phyloP scores from a whole-genome alignment of 2,113 vertebrate species.

The Gnathonemus longibarbis region DNA sequence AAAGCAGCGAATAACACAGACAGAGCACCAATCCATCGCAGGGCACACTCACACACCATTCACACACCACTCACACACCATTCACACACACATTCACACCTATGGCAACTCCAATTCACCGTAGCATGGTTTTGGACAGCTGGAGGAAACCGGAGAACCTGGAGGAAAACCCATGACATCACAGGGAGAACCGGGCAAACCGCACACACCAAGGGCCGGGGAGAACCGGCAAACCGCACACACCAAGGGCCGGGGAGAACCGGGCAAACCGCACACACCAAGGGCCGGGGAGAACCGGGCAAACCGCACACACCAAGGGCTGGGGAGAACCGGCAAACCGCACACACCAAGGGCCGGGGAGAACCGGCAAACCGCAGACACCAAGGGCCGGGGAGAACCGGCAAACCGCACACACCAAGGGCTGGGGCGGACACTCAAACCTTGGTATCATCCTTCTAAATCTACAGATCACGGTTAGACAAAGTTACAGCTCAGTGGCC shows the following conservation, averaged over 20 bases:
- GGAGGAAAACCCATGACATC: neutral
- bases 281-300: neutral
- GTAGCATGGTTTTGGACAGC: neutral
- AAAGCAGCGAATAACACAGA: neutral
- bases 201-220: too few species aligned
- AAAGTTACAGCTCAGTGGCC: neutral
- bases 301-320: neutral
- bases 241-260: neutral
- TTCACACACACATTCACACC: neutral
- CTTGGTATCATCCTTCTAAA: neutral
- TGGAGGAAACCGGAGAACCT: neutral
- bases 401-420: neutral
- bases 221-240: too few species aligned
- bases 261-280: neutral
- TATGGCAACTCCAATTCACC: neutral
- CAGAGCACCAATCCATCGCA: neutral
- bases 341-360: neutral
- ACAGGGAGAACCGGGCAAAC: neutral
- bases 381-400: neutral
- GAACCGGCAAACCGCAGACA: neutral
- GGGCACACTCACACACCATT: neutral
- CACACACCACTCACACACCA: neutral
- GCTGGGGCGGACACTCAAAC: neutral
- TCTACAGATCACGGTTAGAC: neutral
- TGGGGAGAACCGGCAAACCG: neutral